Conservation (phyloP, 2,113 vertebrate genomes). For the human region GRCh38 chr7:69692501-69693000, state of each 20-base stretch:
- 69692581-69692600: neutral
- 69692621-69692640: neutral
- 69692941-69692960: neutral
- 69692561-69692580: constrained; percentile 2
- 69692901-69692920: neutral
- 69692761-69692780: neutral
- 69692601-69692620: neutral
- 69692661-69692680: neutral
- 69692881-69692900: neutral
- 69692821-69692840: neutral
- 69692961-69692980: neutral
- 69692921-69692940: neutral
- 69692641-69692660: neutral
- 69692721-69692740: neutral
- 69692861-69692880: neutral
- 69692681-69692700: neutral
- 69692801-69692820: neutral
- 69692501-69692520: neutral
- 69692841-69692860: neutral
- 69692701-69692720: neutral
- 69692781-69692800: neutral
- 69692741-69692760: neutral
- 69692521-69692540: neutral
- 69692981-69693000: neutral
- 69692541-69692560: neutral